phyloP scores from a whole-genome alignment of 1,140 invertebrate genomes.

The Drosophila baimaii region DNA sequence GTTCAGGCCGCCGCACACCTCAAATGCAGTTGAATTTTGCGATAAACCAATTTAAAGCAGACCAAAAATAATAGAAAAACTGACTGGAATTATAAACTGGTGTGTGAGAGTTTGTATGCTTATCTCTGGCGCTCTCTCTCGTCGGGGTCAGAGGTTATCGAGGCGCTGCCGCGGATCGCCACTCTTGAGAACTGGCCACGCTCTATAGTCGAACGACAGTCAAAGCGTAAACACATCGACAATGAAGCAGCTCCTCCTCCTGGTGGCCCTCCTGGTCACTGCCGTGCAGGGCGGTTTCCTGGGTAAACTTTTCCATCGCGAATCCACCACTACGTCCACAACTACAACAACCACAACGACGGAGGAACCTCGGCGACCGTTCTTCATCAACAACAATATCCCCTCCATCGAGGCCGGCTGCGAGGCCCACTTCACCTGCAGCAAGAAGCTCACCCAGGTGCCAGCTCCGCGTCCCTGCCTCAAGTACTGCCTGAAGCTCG shows the following conservation, averaged over 20 bases:
- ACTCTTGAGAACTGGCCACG: constrained; percentile 6
- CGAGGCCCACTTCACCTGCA: constrained; percentile 57
- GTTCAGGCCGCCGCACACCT: constrained; percentile 4
- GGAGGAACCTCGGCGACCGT: constrained; percentile 6
- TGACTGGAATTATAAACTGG: constrained; percentile 7
- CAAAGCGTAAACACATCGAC: constrained; percentile 27
- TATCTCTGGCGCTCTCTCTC: constrained; percentile 10
- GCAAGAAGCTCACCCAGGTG: constrained; percentile 57
- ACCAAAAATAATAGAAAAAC: constrained; percentile 34
- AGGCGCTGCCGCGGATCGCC: neutral
- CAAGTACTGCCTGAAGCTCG: constrained; percentile 72
- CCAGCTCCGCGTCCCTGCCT: constrained; percentile 62
- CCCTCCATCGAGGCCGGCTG: constrained; percentile 54
- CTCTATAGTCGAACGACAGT: constrained; percentile 24
- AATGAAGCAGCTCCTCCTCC: constrained; percentile 54
- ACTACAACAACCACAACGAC: constrained; percentile 49
- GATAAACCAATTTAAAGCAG: constrained; percentile 56
- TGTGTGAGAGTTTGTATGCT: neutral
- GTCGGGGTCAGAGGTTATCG: constrained; percentile 49
- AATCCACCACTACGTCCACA: constrained; percentile 37
- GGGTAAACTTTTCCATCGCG: constrained; percentile 42
- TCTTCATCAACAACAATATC: constrained; percentile 67
- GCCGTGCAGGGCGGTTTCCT: constrained; percentile 26
- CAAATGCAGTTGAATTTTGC: constrained; percentile 49
- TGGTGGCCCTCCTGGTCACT: constrained; percentile 16